Evolutionary conservation across 1,140 invertebrate species (phyloP), one percentile per base, ranked within the genome.

Genomic region (Cepaea nemoralis): DNA sequence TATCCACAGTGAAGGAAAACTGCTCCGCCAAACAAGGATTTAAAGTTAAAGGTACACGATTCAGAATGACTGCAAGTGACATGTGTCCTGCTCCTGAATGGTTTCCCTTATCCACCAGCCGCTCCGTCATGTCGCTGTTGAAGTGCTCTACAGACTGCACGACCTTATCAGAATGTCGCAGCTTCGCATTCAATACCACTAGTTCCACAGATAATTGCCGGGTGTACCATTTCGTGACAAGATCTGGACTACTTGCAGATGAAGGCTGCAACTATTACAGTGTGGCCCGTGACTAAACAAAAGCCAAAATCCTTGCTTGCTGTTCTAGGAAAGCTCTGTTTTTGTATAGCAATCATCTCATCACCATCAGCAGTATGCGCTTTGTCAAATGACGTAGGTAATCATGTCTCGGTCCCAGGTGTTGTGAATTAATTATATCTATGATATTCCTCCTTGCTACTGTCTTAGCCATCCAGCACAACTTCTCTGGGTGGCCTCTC

Each of bases 221-320:
- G 2, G 24, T 74, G 1, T 74, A 74, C 40, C 42, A 74, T 31
- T 48, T 45, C 1, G 71, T 74, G 19, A 74, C 71, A 48, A 48
- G 31, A 48, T 22, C 19, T n/a, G 71, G 40, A 33, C 27, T 48
- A 22, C 6, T 27, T 5, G n/a, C 1, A 19, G 40, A 74, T 8
- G 1, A 2, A 2, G 40, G 19, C 2, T 42, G 42, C 42, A 74
- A 33, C 14, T 74, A 74, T 48, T 74, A 74, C 71, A 37, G 31
- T 33, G 45, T 40, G 27, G 35, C 39, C 19, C 45, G 3, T 76
- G 24, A n/a, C n/a, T n/a, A n/a, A n/a, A n/a, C n/a, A n/a, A n/a
- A n/a, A n/a, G n/a, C n/a, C n/a, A n/a, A n/a, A n/a, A n/a, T n/a
- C n/a, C n/a, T n/a, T n/a, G n/a, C n/a, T n/a, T n/a, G n/a, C n/a